Conservation (phyloP, 2,113 vertebrate genomes). For the Dipodomys merriami region DNA sequence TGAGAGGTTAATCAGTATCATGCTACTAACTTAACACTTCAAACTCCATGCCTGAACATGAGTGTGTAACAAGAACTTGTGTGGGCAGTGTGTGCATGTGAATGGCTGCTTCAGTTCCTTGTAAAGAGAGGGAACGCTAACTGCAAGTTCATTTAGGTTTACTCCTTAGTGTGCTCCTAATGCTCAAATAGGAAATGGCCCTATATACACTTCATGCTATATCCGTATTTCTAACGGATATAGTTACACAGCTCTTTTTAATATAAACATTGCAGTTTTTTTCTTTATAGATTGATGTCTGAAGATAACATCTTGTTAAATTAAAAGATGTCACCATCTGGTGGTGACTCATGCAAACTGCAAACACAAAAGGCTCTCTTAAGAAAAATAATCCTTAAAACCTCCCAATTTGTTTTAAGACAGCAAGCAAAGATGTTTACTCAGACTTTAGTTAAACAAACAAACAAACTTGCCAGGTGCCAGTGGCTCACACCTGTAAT, state of each 20-base stretch:
- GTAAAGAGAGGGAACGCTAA: neutral
- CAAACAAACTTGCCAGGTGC: too few species aligned
- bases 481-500: too few species aligned
- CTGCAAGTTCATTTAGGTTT: neutral
- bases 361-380: slow-evolving; percentile 1
- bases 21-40: neutral
- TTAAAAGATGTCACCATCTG: slow-evolving; percentile 66
- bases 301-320: slow-evolving; percentile 23
- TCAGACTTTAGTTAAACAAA: neutral
- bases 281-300: slow-evolving; percentile 32
- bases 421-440: neutral
- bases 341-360: slow-evolving; percentile 57
- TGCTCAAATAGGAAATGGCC: neutral
- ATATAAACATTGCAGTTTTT: slow-evolving; percentile 43
- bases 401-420: neutral
- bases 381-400: neutral
- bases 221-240: slow-evolving; percentile 2
- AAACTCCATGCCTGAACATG: neutral
- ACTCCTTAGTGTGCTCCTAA: neutral
- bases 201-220: neutral
- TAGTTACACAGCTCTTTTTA: slow-evolving; percentile 29
- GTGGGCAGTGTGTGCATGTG: neutral
- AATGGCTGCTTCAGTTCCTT: neutral
- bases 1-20: neutral
- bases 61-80: neutral